These are phyloP conservation scores for Pocillopora damicornis DNA, from an alignment of 64 coral and sea anemone species.

Conservation along the genomic window DNA sequence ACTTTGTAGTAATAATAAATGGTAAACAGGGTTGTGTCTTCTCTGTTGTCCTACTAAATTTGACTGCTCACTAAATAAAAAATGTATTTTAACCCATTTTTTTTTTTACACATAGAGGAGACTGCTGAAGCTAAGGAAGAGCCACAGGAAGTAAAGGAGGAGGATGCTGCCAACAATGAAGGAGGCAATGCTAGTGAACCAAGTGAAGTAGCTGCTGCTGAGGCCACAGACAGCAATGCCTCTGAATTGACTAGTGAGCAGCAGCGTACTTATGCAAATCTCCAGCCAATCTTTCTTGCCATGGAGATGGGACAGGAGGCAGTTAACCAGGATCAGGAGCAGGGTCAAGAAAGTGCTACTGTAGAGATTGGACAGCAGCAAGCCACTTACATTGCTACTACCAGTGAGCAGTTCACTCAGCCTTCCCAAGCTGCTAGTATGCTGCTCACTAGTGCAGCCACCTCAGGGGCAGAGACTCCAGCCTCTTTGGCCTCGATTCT, in stretches of 20 bases:
- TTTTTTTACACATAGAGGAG: not conserved
- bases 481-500: constrained; percentile 79
- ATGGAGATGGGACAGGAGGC: constrained; percentile 96
- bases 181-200: not conserved
- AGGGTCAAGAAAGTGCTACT: constrained; percentile 52
- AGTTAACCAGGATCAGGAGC: constrained; percentile 43
- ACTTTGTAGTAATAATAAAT: too few relatives aligned
- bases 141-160: not conserved
- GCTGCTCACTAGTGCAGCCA: constrained; percentile 69
- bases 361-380: constrained; percentile 60
- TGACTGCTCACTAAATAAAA: not conserved
- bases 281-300: constrained; percentile 89
- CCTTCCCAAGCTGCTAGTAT: constrained; percentile 45
- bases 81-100: not conserved
- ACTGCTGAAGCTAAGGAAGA: constrained; percentile 11
- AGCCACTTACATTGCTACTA: constrained; percentile 30
- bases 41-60: not conserved
- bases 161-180: not conserved
- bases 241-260: constrained; percentile 59
- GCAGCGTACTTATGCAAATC: constrained; percentile 89
- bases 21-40: not conserved
- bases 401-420: constrained; percentile 61
- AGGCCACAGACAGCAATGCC: not conserved
- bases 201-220: not conserved
- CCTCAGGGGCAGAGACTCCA: constrained; percentile 54